phyloP scores from a whole-genome alignment of 2,888 invertebrate genomes.

The Zaprionus bogoriensis region DNA sequence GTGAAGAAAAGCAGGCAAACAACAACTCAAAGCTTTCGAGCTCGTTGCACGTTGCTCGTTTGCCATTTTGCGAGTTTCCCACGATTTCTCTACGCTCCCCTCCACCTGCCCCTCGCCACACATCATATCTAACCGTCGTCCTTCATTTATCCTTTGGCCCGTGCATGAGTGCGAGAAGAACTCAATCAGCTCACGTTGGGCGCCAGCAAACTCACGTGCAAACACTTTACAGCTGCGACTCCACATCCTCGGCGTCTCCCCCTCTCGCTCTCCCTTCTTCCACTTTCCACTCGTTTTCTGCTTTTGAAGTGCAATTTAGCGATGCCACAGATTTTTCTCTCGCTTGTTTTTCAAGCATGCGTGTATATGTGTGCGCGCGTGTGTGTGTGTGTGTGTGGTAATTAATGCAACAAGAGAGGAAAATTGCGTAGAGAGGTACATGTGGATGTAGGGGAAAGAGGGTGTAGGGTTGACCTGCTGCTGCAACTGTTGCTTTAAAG shows the following conservation, averaged over 20 bases:
- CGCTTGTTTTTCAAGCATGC: slow-evolving; percentile 50
- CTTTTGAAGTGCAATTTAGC: slow-evolving; percentile 74
- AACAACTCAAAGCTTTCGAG: slow-evolving; percentile 41
- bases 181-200: slow-evolving; percentile 78
- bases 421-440: slow-evolving; percentile 43
- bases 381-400: slow-evolving; percentile 52
- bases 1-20: slow-evolving; percentile 25
- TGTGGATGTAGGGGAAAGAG: no score
- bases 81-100: no score
- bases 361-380: not conserved
- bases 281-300: slow-evolving; percentile 32
- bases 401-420: slow-evolving; percentile 68
- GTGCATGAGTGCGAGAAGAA: slow-evolving; percentile 47
- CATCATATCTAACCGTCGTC: slow-evolving; percentile 73
- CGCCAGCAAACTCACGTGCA: slow-evolving; percentile 73
- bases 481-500: not conserved
- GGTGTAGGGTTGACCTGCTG: not conserved
- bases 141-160: slow-evolving; percentile 72
- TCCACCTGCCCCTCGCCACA: no score
- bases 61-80: not conserved
- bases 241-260: slow-evolving; percentile 5
- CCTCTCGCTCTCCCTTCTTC: not conserved
- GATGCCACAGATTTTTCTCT: slow-evolving; percentile 68
- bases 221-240: slow-evolving; percentile 75
- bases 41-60: slow-evolving; percentile 28